Conservation (phyloP, 2,888 invertebrate species). For the Meiosimyza decipiens region DNA sequence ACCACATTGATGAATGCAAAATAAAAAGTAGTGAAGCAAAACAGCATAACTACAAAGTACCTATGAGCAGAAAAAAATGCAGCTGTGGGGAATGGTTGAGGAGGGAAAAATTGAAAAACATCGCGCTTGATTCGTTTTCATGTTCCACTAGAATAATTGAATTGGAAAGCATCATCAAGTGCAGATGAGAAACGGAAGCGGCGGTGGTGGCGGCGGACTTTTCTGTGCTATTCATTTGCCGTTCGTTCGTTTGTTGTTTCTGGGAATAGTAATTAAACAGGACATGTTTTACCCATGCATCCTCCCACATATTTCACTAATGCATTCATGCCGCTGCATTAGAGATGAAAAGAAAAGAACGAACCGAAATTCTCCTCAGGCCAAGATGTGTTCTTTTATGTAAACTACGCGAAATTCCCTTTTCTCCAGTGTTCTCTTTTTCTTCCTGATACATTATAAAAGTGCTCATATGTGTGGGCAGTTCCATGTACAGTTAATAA, state of each 20-base stretch:
- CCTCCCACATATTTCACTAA: too few relatives aligned
- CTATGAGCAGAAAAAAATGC: background rate
- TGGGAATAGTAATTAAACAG: constrained; percentile 50
- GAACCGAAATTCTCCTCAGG: background rate
- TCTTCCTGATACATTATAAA: background rate
- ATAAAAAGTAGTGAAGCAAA: background rate
- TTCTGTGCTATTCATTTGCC: background rate
- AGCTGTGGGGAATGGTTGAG: background rate
- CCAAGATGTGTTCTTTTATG: constrained; percentile 33
- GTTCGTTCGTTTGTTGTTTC: background rate
- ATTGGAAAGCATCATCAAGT: constrained; percentile 46
- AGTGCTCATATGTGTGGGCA: background rate
- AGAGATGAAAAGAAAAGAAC: constrained; percentile 9
- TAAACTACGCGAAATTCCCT: constrained; percentile 22
- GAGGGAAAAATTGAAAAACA: constrained; percentile 38
- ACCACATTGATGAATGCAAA: constrained; percentile 33
- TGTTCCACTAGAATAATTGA: constrained; percentile 49
- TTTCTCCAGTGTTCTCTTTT: background rate
- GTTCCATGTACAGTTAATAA: too few relatives aligned
- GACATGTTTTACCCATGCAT: constrained; percentile 38
- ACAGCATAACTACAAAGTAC: background rate
- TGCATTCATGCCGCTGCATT: background rate
- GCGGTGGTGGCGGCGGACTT: background rate
- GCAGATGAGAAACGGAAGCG: constrained; percentile 26
- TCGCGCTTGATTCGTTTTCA: constrained; percentile 47